These are phyloP conservation scores for Vimba vimba DNA, from an alignment of 2,113 vertebrate genomes.

Conservation along the genomic window DNA sequence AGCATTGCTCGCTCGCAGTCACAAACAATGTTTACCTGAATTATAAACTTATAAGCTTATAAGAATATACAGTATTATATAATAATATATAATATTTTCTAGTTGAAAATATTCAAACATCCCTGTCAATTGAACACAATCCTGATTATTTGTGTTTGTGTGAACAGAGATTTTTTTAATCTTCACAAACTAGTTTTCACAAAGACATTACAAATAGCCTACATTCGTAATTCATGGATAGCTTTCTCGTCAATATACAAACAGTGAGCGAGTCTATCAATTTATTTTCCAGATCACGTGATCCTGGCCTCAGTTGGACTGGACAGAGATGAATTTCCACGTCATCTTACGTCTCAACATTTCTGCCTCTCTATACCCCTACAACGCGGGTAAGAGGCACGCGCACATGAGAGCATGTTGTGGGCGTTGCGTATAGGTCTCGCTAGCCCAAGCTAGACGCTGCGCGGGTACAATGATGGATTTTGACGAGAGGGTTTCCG, in stretches of 20 bases:
- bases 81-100: no score
- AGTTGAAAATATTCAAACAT: neutral
- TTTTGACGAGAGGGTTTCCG: conserved; percentile 99
- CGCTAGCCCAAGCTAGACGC: conserved; percentile 85
- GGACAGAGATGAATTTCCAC: conserved; percentile 98
- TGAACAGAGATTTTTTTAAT: neutral
- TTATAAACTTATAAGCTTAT: neutral
- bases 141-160: neutral
- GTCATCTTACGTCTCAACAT: conserved; percentile 99
- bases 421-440: conserved; percentile 71
- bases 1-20: neutral
- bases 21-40: neutral
- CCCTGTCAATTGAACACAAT: neutral
- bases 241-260: neutral
- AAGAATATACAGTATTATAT: no score
- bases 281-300: conserved; percentile 94
- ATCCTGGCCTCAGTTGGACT: conserved; percentile 91
- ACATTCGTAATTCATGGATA: neutral
- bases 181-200: neutral
- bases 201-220: neutral
- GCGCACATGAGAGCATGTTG: conserved; percentile 91
- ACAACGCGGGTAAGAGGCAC: conserved; percentile 93
- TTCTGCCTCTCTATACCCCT: conserved; percentile 94
- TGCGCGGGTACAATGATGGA: conserved; percentile 86
- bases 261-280: conserved; percentile 81